Conservation (phyloP, 2,113 vertebrate genomes). For the Tachycineta bicolor region DNA sequence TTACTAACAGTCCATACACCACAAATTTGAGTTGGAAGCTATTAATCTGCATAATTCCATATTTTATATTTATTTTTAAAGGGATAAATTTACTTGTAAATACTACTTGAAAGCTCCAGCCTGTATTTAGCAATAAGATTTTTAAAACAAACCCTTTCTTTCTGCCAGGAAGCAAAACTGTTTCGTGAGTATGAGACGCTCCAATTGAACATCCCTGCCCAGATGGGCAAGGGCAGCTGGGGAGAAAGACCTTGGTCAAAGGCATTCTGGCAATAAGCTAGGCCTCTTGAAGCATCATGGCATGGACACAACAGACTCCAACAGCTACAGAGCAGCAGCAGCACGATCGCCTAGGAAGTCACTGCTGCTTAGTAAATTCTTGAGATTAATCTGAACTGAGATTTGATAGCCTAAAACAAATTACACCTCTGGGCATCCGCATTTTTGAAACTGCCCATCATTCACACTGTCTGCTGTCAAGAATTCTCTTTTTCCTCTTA, state of each 20-base stretch:
- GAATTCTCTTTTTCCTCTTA: not conserved
- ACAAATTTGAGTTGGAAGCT: not conserved
- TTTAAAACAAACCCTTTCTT: not conserved
- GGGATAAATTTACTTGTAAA: not conserved
- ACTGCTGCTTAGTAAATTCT: not conserved
- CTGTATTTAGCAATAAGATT: not conserved
- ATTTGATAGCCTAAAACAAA: not conserved
- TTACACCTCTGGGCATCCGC: not conserved
- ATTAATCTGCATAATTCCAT: not conserved
- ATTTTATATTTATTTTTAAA: not conserved
- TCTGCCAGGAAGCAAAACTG: not conserved
- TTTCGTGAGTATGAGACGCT: not conserved
- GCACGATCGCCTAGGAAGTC: not conserved
- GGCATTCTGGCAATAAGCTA: not conserved
- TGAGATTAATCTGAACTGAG: not conserved
- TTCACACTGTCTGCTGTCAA: not conserved
- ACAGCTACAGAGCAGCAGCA: not conserved
- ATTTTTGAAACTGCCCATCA: not conserved
- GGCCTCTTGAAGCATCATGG: not conserved
- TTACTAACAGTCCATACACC: not conserved
- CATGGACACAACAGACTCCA: not conserved
- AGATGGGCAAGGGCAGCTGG: not conserved
- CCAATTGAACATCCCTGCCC: not conserved
- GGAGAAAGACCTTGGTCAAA: not conserved
- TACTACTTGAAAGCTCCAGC: not conserved